Conservation (phyloP, 2,113 vertebrate species). For the Elephas maximus region DNA sequence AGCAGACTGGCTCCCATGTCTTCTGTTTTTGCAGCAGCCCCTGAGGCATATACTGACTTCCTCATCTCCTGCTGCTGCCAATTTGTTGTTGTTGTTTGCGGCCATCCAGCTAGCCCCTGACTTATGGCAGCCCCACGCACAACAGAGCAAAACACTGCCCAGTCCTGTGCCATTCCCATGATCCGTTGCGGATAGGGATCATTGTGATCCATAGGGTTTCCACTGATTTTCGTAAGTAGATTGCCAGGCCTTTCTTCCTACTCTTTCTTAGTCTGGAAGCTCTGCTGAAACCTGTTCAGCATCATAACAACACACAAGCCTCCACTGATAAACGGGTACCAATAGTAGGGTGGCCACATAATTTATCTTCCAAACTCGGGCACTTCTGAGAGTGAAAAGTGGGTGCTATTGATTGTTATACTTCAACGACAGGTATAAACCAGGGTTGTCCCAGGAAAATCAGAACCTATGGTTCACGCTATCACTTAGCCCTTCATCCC, state of each 20-base stretch:
- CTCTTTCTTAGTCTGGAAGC: too few species aligned
- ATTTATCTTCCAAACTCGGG: not conserved
- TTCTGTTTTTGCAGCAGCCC: not conserved
- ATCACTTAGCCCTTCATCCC: not conserved
- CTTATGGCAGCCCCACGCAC: too few species aligned
- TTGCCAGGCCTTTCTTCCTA: too few species aligned
- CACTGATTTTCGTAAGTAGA: not conserved
- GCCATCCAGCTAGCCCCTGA: not conserved
- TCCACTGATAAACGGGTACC: not conserved
- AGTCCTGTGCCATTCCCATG: too few species aligned
- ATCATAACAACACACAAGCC: too few species aligned
- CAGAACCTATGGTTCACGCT: not conserved
- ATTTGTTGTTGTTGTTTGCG: not conserved
- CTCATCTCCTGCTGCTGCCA: not conserved
- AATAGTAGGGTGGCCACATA: not conserved
- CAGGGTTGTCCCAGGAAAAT: not conserved
- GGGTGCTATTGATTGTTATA: not conserved
- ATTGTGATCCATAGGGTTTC: not conserved
- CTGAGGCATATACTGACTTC: not conserved
- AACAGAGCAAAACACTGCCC: not conserved
- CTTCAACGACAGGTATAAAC: not conserved
- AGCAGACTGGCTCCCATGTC: not conserved
- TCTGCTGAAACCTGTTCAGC: too few species aligned
- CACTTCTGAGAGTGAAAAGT: conserved; percentile 27
- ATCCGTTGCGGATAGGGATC: not conserved